Evolutionary conservation across 2,888 invertebrate species (phyloP), one percentile per base, ranked within the genome.

Genomic region (Tolmerus cingulatus): DNA sequence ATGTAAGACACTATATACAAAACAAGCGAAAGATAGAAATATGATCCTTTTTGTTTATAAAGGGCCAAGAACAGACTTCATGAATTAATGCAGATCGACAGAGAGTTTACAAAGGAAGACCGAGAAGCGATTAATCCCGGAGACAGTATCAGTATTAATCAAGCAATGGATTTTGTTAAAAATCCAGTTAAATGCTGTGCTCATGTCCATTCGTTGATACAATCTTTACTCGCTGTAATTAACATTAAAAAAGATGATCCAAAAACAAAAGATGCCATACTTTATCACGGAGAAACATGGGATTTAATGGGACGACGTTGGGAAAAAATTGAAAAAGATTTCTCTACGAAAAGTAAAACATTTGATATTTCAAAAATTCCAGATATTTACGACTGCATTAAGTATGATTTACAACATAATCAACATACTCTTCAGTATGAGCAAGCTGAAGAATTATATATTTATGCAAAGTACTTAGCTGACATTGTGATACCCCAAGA

Each of bases 401-500:
- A 99, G 92, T 99, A 98, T 91, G 99, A 99, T 93, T 93, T 99
- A 89, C 99, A 99, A 91, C 99, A 99, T 92, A 99, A 99, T 92
- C 98, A 98, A 91, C 97, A 98, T 91, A 97, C 98, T 1, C 92
- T 99, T 89, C 98, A 98, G 92, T 98, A 97, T 91, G 97, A 97
- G 90, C 95, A 96, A 91, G 97, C 98, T 0, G 98, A 98, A 91
- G 97, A 98, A 92, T 93, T 98, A 77, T 99, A 99, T 91, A 96
- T 97, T 86, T 97, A 98, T 91, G 97, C 99, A 0, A 99, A 99
- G 93, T 98, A 98, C 91, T 94, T 99, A 90, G 99, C 99, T 0
- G 99, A 99, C 92, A 97, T 99, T 90, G 98, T 99, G 0, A 99
- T 99, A 92, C 99, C 99, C 0, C 99, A 99, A 96, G 99, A 99